A percentile compares a stretch with the other conserved stretches of the same genome.
Conservation (phyloP, 2,113 vertebrate species). For the Canis aureus region DNA sequence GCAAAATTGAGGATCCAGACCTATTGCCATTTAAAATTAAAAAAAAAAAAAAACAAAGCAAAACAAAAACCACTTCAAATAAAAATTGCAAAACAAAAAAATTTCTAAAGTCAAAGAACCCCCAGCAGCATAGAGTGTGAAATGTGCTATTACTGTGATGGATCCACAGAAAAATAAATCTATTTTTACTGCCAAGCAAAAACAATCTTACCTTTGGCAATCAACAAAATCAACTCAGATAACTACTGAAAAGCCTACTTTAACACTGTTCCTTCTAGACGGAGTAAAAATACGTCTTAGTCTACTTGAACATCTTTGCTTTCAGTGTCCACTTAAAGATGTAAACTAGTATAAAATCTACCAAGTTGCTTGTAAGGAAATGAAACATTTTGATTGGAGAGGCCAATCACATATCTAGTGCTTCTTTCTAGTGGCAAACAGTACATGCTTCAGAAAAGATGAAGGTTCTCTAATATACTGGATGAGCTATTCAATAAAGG, state of each 20-base stretch:
- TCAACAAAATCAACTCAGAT: conserved; percentile 60
- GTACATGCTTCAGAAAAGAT: conserved; percentile 59
- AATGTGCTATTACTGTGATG: not conserved
- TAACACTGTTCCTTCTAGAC: conserved; percentile 41
- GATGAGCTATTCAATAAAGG: conserved; percentile 67
- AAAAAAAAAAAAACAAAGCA: not conserved
- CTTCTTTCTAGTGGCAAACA: not conserved
- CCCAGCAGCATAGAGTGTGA: not conserved
- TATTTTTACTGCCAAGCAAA: conserved; percentile 47
- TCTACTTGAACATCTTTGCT: conserved; percentile 65
- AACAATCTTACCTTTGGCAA: conserved; percentile 51
- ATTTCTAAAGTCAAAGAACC: conserved; percentile 64
- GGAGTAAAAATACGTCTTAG: conserved; percentile 64
- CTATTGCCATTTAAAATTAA: conserved; percentile 43
- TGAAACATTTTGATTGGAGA: conserved; percentile 21
- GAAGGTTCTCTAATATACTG: conserved; percentile 41
- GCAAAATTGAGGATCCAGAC: conserved; percentile 62
- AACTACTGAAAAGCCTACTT: conserved; percentile 53
- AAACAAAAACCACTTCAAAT: conserved; percentile 29
- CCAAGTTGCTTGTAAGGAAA: conserved; percentile 36
- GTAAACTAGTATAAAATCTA: conserved; percentile 11
- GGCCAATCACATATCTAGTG: not conserved
- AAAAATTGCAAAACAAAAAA: conserved; percentile 58
- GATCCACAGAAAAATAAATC: conserved; percentile 53
- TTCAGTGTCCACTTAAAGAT: conserved; percentile 29